phyloP scores from a whole-genome alignment of 2,888 invertebrate species.

The Disparrhopalites patrizii region DNA sequence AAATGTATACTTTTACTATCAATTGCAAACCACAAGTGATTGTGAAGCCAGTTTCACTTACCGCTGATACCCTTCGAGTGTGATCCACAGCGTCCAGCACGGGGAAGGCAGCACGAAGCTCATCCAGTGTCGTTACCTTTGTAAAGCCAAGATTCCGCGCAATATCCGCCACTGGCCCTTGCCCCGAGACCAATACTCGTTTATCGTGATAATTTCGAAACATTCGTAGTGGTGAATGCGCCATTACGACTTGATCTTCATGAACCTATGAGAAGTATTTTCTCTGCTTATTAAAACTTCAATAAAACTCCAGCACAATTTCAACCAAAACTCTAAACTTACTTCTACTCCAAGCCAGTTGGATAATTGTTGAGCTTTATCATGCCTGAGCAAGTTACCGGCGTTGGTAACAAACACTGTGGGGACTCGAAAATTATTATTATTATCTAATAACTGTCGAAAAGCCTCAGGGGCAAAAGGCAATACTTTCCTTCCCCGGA shows the following conservation, averaged over 20 bases:
- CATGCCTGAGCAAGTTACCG: constrained; percentile 58
- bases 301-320: not conserved
- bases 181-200: constrained; percentile 61
- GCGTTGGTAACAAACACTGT: constrained; percentile 65
- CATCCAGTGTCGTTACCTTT: constrained; percentile 59
- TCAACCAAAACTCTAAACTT: constrained; percentile 30
- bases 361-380: constrained; percentile 60
- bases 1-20: constrained; percentile 46
- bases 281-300: not conserved
- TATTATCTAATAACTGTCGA: constrained; percentile 52
- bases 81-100: constrained; percentile 61
- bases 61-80: constrained; percentile 51
- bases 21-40: not conserved
- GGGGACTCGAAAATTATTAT: constrained; percentile 60
- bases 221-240: constrained; percentile 62
- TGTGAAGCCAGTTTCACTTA: constrained; percentile 27
- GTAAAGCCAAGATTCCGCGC: constrained; percentile 59
- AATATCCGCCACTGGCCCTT: constrained; percentile 57
- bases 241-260: constrained; percentile 63
- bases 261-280: constrained; percentile 51
- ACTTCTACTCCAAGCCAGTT: constrained; percentile 60
- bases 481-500: constrained; percentile 59
- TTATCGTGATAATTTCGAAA: constrained; percentile 61
- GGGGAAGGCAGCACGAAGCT: constrained; percentile 58
- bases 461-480: constrained; percentile 61